Evolutionary conservation across 2,797 vertebrate species (phyloP).

Genomic region (Lophius americanus): DNA sequence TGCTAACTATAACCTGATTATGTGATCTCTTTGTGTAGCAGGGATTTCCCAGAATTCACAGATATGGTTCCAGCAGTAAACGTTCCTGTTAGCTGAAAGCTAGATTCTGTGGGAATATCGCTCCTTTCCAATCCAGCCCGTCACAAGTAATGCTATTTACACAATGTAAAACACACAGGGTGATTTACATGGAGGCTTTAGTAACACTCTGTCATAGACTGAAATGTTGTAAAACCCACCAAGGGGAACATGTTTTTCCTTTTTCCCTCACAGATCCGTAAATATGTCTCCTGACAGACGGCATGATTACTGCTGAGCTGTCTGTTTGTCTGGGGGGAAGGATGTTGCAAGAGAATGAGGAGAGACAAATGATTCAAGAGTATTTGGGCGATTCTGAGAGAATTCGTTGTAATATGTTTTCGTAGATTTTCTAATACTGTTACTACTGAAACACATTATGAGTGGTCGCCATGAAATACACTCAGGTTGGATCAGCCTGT

Average conservation of each 20-base stretch:
- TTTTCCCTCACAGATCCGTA: no score
- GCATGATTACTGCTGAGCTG: no score
- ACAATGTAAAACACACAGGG: slow-evolving; percentile 35
- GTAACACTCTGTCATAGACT: slow-evolving; percentile 44
- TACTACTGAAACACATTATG: no score
- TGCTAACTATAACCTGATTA: slow-evolving; percentile 4
- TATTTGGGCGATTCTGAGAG: no score
- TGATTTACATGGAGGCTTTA: slow-evolving; percentile 58
- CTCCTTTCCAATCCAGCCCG: slow-evolving; percentile 27
- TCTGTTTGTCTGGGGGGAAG: no score
- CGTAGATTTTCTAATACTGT: no score
- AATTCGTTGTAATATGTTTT: no score
- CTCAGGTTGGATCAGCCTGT: no score
- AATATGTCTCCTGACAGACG: no score
- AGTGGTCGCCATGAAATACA: no score
- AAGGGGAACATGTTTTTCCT: slow-evolving; percentile 16
- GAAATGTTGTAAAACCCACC: slow-evolving; percentile 39
- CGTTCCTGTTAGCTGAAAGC: slow-evolving; percentile 24
- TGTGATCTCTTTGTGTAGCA: not conserved
- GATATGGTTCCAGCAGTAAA: slow-evolving; percentile 19
- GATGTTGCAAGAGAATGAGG: no score
- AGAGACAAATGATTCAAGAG: no score
- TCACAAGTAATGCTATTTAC: slow-evolving; percentile 59
- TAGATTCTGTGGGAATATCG: slow-evolving; percentile 41
- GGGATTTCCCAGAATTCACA: slow-evolving; percentile 4